Evolutionary conservation across 2,797 vertebrate species (phyloP), one percentile per base, ranked within the genome.

Genomic region (Miichthys miiuy): DNA sequence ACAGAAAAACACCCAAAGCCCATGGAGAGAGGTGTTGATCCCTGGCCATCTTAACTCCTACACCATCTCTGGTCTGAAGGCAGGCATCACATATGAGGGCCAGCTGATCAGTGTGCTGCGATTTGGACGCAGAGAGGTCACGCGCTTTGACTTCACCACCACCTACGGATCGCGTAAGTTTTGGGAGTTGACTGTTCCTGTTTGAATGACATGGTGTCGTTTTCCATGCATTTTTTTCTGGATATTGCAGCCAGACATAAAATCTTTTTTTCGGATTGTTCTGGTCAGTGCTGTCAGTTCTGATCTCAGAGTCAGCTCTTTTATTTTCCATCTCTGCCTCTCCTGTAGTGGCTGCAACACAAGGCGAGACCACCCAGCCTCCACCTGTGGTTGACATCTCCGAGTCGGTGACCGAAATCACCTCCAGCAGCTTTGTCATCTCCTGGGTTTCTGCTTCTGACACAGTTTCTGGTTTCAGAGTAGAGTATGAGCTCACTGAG

Each of bases 391-490:
- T 98, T 67, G 95, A 96, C 87, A 97, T 90, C 66, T 98, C 98
- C 0, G 98, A 99, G 79, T 99, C 98, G 0, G 97, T 99, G 81
- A 99, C 98, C 1, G 98, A 99, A 94, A 98, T 99, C 86, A 99
- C 98, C 23, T 95, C 98, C 91, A 99, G 96, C 92, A 99, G 98
- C 90, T 99, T 99, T 11, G 97, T 99, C 84, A 95, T 99, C 82
- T 99, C 98, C 20, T 99, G 98, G 98, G 97, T 99, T 74, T 99
- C 98, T 0, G 98, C 98, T 47, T 99, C 98, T 0, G 97, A 98
- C 94, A 99, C 97, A 0, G 95, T 99, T 64, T 99, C 98, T 0
- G 98, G 98, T 21, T 99, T 99, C 93, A 96, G 96, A 63, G 96
- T 99, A 5, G 97, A 98, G 81, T 99, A 99, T 9, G 97, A 98